Evolutionary conservation across 2,113 vertebrate species (phyloP).

Genomic region (Recurvirostra avosetta): DNA sequence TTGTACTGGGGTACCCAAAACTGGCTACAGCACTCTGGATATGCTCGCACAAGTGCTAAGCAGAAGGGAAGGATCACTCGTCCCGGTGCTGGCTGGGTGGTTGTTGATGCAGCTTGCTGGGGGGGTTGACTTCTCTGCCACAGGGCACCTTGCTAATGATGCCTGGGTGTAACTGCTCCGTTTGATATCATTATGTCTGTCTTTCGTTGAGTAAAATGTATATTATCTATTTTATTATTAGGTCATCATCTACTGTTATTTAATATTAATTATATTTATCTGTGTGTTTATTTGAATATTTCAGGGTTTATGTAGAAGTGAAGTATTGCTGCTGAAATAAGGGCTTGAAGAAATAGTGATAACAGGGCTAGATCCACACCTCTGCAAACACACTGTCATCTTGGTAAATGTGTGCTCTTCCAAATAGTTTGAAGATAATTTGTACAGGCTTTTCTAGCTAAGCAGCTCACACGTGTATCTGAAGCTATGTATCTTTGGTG

Average conservation of each 20-base stretch:
- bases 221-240: neutral
- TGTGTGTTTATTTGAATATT: neutral
- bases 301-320: neutral
- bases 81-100: neutral
- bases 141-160: neutral
- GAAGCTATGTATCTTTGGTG: neutral
- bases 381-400: neutral
- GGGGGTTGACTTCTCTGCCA: neutral
- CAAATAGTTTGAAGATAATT: neutral
- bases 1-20: neutral
- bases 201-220: neutral
- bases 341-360: neutral
- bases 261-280: neutral
- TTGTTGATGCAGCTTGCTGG: neutral
- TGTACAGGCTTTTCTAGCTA: neutral
- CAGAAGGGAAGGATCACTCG: neutral
- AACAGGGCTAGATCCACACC: neutral
- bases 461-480: neutral
- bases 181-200: neutral
- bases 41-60: neutral
- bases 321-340: neutral
- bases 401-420: neutral
- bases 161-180: fast-evolving
- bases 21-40: neutral
- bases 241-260: neutral